phyloP scores from a whole-genome alignment of 2,113 vertebrate species.

The Pseudorectes ferrugineus region DNA sequence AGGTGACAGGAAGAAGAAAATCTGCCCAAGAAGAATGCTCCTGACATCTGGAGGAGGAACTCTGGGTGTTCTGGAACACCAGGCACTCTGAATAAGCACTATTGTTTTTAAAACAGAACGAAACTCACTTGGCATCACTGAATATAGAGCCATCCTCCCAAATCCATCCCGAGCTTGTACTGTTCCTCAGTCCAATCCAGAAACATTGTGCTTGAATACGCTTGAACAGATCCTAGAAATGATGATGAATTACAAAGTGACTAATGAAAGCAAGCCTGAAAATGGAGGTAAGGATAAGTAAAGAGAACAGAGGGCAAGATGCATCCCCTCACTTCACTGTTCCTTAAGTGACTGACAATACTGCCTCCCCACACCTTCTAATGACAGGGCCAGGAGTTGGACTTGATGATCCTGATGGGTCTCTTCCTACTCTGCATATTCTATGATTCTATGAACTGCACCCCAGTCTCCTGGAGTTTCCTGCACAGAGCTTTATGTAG shows the following conservation, averaged over 20 bases:
- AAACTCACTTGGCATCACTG: not conserved
- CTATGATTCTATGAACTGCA: not conserved
- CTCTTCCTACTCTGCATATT: not conserved
- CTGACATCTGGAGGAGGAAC: not conserved
- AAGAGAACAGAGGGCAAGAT: not conserved
- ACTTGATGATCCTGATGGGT: not conserved
- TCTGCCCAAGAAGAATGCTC: not conserved
- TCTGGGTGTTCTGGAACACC: not conserved
- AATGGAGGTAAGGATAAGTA: not conserved
- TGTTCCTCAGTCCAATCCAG: slow-evolving; percentile 45
- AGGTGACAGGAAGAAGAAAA: not conserved
- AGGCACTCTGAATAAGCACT: not conserved
- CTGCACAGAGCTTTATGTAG: not conserved
- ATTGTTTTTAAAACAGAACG: not conserved
- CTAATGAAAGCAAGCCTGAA: not conserved
- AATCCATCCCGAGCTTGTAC: not conserved
- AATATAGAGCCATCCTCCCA: slow-evolving; percentile 31
- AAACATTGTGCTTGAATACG: not conserved
- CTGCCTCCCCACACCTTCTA: not conserved
- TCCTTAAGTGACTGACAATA: not conserved
- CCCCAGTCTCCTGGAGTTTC: not conserved
- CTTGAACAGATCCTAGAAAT: slow-evolving; percentile 42
- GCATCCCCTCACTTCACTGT: not conserved
- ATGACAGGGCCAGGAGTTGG: not conserved
- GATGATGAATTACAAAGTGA: not conserved